Evolutionary conservation across 2,888 invertebrate species (phyloP).

Genomic region (Melieria picta): DNA sequence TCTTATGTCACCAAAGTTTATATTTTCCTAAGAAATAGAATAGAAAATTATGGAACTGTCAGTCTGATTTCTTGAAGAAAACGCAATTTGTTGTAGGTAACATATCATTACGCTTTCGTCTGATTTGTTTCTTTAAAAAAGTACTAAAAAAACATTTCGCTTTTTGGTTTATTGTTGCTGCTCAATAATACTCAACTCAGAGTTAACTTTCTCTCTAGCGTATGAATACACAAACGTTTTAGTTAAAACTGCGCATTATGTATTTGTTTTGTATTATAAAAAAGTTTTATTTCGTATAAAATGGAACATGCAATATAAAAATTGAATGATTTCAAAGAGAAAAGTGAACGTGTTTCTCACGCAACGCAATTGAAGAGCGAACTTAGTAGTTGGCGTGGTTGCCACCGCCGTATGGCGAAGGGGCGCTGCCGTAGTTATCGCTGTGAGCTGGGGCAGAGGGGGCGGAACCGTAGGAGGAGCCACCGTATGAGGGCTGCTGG

Average conservation of each 20-base stretch:
- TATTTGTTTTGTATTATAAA: conserved; percentile 1
- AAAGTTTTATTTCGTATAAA: conserved; percentile 5
- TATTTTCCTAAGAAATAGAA: no score
- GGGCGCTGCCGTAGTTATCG: conserved; percentile 46
- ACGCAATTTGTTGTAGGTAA: no score
- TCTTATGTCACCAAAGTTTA: no score
- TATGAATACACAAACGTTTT: neutral
- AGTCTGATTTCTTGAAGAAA: no score
- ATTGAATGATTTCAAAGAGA: conserved; percentile 1
- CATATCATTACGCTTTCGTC: no score
- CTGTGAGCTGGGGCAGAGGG: conserved; percentile 31
- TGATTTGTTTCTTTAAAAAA: no score
- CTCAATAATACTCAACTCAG: no score
- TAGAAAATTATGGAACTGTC: no score
- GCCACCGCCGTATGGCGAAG: conserved; percentile 30
- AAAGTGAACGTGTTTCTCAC: neutral
- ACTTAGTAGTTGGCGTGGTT: neutral
- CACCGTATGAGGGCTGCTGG: conserved; percentile 35
- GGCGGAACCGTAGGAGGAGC: conserved; percentile 29
- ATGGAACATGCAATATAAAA: neutral
- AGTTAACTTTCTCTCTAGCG: neutral
- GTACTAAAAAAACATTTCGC: no score
- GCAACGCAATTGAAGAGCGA: neutral
- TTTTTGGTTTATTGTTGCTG: no score
- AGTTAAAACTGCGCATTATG: neutral